Percentiles rank a stretch among this genome's conserved stretches.
phyloP scores from a whole-genome alignment of 2,113 vertebrate genomes.

The Picathartes gymnocephalus region DNA sequence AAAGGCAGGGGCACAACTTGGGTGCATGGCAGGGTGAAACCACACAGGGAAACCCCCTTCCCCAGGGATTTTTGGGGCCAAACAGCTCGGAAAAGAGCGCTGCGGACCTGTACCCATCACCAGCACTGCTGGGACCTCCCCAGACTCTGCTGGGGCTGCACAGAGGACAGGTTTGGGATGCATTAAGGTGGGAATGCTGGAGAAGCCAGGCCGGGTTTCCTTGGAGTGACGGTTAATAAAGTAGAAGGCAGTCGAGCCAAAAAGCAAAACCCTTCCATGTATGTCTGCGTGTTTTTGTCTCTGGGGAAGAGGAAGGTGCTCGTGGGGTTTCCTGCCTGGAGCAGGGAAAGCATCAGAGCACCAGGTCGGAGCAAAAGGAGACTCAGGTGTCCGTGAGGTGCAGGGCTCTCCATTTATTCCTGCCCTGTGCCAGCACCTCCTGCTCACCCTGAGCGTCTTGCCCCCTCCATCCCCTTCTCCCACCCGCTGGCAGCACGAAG shows the following conservation, averaged over 20 bases:
- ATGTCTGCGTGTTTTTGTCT: neutral
- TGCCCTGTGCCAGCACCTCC: neutral
- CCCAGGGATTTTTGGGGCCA: neutral
- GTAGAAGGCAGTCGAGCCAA: neutral
- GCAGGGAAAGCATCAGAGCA: neutral
- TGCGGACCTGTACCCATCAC: neutral
- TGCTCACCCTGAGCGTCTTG: neutral
- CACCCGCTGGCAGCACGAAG: accelerated
- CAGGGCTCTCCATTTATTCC: neutral
- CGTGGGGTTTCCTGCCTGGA: accelerated
- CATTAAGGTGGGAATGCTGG: neutral
- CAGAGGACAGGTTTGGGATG: neutral
- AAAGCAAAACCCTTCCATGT: accelerated
- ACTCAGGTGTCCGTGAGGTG: neutral
- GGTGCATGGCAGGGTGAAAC: neutral
- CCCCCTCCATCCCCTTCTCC: neutral
- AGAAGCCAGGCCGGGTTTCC: neutral
- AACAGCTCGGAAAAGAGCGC: accelerated
- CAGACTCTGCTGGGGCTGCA: neutral
- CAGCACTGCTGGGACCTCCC: neutral
- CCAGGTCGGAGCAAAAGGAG: accelerated
- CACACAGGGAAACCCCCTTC: too few relatives aligned
- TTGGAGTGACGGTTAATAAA: neutral
- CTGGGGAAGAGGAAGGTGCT: neutral
- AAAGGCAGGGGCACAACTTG: neutral